Evolutionary conservation across 2,888 invertebrate species (phyloP).

Genomic region (Holacanthella duospinosa): DNA sequence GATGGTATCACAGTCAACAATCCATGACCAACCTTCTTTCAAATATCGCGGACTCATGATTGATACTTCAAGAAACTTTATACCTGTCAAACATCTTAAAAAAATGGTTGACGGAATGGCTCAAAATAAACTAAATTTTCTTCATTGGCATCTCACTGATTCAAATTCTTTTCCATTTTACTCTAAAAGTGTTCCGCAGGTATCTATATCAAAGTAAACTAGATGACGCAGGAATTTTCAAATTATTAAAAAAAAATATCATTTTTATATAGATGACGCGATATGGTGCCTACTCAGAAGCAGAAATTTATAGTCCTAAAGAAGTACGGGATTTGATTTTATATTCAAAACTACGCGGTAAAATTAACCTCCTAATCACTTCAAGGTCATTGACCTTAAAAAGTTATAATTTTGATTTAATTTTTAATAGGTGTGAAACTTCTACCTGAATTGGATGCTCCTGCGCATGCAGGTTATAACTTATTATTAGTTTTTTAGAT

Average conservation of each 20-base stretch:
- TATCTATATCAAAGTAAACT: no score
- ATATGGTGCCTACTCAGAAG: slow-evolving; percentile 49
- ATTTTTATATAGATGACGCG: slow-evolving; percentile 57
- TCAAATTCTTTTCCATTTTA: slow-evolving; percentile 49
- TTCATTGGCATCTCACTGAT: slow-evolving; percentile 46
- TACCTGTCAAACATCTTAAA: slow-evolving; percentile 54
- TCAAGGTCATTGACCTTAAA: background rate
- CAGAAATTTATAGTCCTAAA: slow-evolving; percentile 54
- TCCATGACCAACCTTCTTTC: slow-evolving; percentile 53
- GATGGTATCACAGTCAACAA: slow-evolving; percentile 51
- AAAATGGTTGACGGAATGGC: slow-evolving; percentile 75
- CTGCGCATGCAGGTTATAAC: slow-evolving; percentile 32
- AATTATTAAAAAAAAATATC: slow-evolving; percentile 9
- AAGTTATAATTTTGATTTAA: background rate
- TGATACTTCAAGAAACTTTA: slow-evolving; percentile 45
- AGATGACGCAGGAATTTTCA: no score
- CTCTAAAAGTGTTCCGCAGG: slow-evolving; percentile 41
- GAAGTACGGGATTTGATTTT: slow-evolving; percentile 48
- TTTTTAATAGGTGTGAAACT: slow-evolving; percentile 40
- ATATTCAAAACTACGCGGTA: slow-evolving; percentile 44
- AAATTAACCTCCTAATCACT: background rate
- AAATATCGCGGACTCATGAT: slow-evolving; percentile 48
- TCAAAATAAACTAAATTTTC: slow-evolving; percentile 57
- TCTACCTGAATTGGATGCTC: slow-evolving; percentile 40
- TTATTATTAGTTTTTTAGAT: no score